Conservation (phyloP, 2,888 invertebrate species). For the Leptopilina syphax region DNA sequence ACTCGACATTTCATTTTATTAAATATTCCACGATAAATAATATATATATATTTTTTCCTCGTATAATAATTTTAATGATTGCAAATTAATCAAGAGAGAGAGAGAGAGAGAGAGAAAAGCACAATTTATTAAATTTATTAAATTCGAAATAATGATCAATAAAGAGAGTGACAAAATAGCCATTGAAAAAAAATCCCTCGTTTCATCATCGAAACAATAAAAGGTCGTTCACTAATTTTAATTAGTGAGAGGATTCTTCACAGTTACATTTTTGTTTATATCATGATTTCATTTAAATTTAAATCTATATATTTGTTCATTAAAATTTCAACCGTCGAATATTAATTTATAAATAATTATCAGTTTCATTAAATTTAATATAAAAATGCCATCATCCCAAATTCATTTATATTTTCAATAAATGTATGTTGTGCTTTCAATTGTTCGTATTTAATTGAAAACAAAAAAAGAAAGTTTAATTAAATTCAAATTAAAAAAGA, state of each 20-base stretch:
- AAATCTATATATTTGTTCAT: background rate
- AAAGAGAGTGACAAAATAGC: background rate
- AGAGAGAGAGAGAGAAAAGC: background rate
- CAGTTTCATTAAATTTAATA: background rate
- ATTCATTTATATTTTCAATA: background rate
- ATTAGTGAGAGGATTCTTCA: background rate
- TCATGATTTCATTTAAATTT: too few species aligned
- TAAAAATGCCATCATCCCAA: background rate
- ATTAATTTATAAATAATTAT: slow-evolving; percentile 5
- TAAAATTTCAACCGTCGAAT: background rate
- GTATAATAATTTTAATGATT: too few species aligned
- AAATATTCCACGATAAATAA: too few species aligned
- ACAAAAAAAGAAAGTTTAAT: background rate
- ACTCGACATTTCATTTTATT: too few species aligned
- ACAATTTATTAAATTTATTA: background rate
- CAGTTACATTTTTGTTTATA: background rate
- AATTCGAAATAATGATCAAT: background rate
- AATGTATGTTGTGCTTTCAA: too few species aligned
- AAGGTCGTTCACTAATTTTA: background rate
- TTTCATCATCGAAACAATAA: background rate
- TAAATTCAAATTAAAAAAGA: background rate
- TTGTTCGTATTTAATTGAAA: background rate
- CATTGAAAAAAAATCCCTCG: background rate
- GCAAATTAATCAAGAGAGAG: too few species aligned
- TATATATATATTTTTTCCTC: too few species aligned